Percentiles rank a stretch among this genome's conserved stretches.
Evolutionary conservation across 2,888 invertebrate genomes (phyloP).

Genomic region (Dioctria rufipes): DNA sequence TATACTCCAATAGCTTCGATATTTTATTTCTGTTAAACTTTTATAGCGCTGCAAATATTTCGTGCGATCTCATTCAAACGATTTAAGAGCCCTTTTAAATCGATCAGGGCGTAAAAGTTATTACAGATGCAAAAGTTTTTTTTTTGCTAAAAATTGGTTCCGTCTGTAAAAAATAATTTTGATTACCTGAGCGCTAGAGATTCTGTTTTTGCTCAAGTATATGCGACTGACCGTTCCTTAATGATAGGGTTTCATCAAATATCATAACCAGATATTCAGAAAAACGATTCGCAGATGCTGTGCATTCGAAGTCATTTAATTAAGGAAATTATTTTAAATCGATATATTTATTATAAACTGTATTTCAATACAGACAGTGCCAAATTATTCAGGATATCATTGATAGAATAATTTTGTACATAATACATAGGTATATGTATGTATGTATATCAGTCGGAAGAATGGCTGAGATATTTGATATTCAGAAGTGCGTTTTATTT

Average conservation of each 20-base stretch:
- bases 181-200: constrained; percentile 9
- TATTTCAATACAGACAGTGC: no score
- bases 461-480: no score
- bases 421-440: no score
- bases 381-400: no score
- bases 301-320: not conserved
- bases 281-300: constrained; percentile 25
- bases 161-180: constrained; percentile 17
- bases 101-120: constrained; percentile 31
- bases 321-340: constrained; percentile 6
- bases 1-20: constrained; percentile 24
- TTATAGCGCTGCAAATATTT: constrained; percentile 13
- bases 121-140: not conserved
- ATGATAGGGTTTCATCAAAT: constrained; percentile 27
- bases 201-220: constrained; percentile 15
- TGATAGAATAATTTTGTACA: no score
- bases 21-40: constrained; percentile 28
- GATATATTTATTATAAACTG: not conserved
- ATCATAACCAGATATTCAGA: constrained; percentile 10
- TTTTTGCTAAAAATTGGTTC: not conserved
- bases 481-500: no score
- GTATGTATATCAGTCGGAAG: no score
- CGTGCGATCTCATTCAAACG: not conserved
- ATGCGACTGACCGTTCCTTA: constrained; percentile 18
- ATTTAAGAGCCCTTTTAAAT: constrained; percentile 1